Evolutionary conservation across 2,113 vertebrate genomes (phyloP).

Genomic region (Sorex araneus): DNA sequence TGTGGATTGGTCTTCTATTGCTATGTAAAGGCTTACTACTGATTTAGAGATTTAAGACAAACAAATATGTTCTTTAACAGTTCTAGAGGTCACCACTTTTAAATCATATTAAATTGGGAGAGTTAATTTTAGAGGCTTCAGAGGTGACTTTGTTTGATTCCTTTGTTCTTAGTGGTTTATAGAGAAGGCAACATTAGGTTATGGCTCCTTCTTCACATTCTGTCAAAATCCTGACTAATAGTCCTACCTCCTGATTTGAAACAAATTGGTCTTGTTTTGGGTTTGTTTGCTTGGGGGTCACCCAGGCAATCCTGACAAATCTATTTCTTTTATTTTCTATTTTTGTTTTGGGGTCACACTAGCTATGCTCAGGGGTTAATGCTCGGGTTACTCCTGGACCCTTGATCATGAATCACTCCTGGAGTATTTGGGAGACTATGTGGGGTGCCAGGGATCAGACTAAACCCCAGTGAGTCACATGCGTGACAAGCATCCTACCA

Average conservation of each 20-base stretch:
- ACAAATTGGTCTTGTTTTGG: background rate
- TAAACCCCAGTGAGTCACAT: too few species aligned
- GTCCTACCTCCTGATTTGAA: accelerated
- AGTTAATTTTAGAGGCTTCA: background rate
- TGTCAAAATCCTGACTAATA: background rate
- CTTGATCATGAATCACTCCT: too few species aligned
- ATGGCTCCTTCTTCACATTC: background rate
- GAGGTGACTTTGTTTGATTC: background rate
- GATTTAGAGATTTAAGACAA: background rate
- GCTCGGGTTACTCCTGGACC: too few species aligned
- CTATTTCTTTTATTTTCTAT: background rate
- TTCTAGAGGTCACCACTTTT: background rate
- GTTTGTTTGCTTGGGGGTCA: too few species aligned
- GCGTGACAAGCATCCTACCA: too few species aligned
- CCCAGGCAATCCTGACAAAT: background rate
- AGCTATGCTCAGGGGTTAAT: too few species aligned
- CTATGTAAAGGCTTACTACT: background rate
- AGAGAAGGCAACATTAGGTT: background rate
- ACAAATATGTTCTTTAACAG: background rate
- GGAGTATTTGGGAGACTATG: too few species aligned
- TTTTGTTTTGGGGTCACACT: too few species aligned
- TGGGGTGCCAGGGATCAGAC: too few species aligned
- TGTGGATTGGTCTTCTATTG: background rate
- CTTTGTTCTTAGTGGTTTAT: background rate
- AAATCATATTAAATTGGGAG: background rate